These are phyloP conservation scores for Masnerella sp. DNA, from an alignment of 2,888 invertebrate species.

Conservation along the genomic window DNA sequence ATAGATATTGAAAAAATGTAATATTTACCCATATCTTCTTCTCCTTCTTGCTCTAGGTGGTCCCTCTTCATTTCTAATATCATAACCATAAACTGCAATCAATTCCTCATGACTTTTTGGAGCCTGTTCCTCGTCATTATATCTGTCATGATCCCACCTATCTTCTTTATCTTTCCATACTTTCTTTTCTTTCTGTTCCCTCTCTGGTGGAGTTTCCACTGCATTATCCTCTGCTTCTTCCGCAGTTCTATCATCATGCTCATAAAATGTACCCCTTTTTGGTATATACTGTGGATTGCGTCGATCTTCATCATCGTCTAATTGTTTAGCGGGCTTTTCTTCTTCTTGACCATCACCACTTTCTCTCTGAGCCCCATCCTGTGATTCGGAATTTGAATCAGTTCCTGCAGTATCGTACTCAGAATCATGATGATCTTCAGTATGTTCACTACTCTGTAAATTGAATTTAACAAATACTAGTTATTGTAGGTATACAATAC, in stretches of 20 bases:
- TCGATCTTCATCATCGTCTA: conserved; percentile 95
- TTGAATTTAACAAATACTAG: not conserved
- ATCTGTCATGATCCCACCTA: conserved; percentile 93
- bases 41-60: conserved; percentile 92
- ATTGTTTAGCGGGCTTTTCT: conserved; percentile 83
- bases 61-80: conserved; percentile 94
- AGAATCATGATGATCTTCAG: conserved; percentile 73
- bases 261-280: conserved; percentile 96
- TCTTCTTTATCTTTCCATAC: conserved; percentile 82
- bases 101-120: conserved; percentile 93
- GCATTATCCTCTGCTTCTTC: conserved; percentile 78
- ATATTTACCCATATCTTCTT: conserved; percentile 88
- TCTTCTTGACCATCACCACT: conserved; percentile 78
- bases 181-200: conserved; percentile 76
- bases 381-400: conserved; percentile 73
- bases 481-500: too few relatives aligned
- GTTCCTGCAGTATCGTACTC: conserved; percentile 74
- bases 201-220: conserved; percentile 68
- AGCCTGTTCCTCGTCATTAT: conserved; percentile 87
- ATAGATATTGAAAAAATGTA: not conserved
- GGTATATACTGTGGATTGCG: conserved; percentile 99
- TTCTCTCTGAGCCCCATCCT: conserved; percentile 73
- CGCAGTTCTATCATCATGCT: conserved; percentile 94
- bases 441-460: conserved; percentile 72
- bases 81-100: conserved; percentile 93